phyloP scores from a whole-genome alignment of 2,888 invertebrate genomes.

The Drosophila anceps region DNA sequence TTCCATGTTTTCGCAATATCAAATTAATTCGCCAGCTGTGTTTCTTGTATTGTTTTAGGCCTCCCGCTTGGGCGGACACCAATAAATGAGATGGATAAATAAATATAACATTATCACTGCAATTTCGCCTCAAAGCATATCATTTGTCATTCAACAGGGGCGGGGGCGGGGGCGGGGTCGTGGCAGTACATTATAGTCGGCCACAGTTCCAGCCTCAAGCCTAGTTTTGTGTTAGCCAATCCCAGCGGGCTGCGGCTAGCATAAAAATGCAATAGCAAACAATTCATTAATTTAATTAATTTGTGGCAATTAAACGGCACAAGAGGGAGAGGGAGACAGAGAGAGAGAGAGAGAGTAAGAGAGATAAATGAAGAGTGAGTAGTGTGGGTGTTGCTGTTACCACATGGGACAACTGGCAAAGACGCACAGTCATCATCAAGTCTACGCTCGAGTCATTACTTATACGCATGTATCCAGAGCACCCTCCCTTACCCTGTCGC shows the following conservation, averaged over 20 bases:
- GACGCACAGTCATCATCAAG: constrained; percentile 67
- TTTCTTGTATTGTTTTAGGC: constrained; percentile 2
- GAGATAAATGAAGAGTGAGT: background rate
- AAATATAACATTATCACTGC: constrained; percentile 56
- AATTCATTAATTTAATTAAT: constrained; percentile 84
- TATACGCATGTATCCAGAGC: constrained; percentile 32
- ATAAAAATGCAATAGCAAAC: constrained; percentile 73
- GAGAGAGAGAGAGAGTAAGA: background rate
- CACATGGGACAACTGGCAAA: constrained; percentile 44
- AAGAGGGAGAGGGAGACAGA: background rate
- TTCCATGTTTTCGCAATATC: constrained; percentile 29
- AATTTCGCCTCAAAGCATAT: constrained; percentile 32
- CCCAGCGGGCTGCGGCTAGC: constrained; percentile 26
- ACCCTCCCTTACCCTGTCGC: background rate
- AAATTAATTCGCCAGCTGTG: constrained; percentile 67
- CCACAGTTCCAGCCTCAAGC: background rate
- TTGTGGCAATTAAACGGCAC: constrained; percentile 79
- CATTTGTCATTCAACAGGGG: constrained; percentile 54
- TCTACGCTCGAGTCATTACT: constrained; percentile 45
- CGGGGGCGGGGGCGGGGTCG: background rate
- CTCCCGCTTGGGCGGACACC: background rate
- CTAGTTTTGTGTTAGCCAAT: constrained; percentile 55
- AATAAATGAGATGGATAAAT: constrained; percentile 39
- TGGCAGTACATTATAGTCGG: too few relatives aligned
- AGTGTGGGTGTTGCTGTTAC: constrained; percentile 18